phyloP scores from a whole-genome alignment of 2,888 invertebrate species.

The Pseudanteris insignis region DNA sequence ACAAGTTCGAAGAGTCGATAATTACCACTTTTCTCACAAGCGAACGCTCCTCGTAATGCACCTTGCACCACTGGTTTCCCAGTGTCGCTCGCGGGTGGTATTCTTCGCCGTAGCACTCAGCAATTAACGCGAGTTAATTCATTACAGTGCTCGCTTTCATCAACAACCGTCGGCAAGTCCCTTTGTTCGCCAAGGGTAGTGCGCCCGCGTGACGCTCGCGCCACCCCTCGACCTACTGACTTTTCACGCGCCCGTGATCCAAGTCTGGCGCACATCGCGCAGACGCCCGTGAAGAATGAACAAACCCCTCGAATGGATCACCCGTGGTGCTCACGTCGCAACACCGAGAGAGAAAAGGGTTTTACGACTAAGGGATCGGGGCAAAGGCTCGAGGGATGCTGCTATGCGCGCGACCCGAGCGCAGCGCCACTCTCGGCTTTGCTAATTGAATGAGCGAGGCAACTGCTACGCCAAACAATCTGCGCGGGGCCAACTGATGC shows the following conservation, averaged over 20 bases:
- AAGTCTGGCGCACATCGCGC: slow-evolving; percentile 33
- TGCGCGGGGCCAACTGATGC: slow-evolving; percentile 18
- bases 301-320: slow-evolving; percentile 41
- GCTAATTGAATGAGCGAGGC: slow-evolving; percentile 38
- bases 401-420: slow-evolving; percentile 7
- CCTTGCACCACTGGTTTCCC: neutral
- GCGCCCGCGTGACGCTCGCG: slow-evolving; percentile 45
- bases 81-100: neutral
- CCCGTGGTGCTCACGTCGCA: slow-evolving; percentile 49
- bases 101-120: slow-evolving; percentile 10
- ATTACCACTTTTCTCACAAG: slow-evolving; percentile 20
- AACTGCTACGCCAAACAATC: slow-evolving; percentile 23
- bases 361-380: slow-evolving; percentile 14
- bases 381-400: slow-evolving; percentile 31
- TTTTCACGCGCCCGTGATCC: slow-evolving; percentile 55
- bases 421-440: slow-evolving; percentile 11
- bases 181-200: slow-evolving; percentile 25
- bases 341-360: slow-evolving; percentile 39
- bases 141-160: slow-evolving; percentile 24
- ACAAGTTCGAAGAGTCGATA: slow-evolving; percentile 6
- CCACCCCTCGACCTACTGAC: slow-evolving; percentile 46
- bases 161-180: neutral
- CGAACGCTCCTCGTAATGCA: neutral
- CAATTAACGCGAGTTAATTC: slow-evolving; percentile 32
- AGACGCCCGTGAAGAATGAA: slow-evolving; percentile 32